Conservation (phyloP, 2,888 invertebrate genomes). For the Schizaphis graminum region DNA sequence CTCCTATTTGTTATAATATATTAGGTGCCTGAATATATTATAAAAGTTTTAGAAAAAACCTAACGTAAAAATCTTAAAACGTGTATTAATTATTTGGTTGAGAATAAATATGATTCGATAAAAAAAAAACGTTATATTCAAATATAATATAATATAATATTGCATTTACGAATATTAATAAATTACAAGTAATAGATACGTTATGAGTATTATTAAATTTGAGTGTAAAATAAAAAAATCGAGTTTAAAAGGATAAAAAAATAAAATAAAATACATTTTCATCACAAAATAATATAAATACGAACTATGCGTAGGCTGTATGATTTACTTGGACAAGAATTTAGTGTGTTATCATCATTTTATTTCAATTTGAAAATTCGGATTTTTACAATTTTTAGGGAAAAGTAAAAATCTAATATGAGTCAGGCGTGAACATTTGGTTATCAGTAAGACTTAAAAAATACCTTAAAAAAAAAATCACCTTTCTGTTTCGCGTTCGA, state of each 20-base stretch:
- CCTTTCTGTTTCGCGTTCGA: background rate
- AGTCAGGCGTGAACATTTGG: background rate
- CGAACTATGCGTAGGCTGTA: background rate
- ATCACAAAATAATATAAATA: background rate
- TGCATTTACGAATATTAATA: background rate
- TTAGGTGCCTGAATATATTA: background rate
- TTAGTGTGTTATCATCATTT: background rate
- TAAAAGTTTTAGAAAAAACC: conserved; percentile 1
- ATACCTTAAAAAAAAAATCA: background rate
- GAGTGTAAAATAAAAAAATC: background rate
- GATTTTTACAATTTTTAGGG: background rate
- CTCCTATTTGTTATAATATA: background rate
- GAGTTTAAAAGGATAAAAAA: background rate
- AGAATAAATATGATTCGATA: background rate
- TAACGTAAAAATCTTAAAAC: background rate
- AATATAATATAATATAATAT: background rate
- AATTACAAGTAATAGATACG: background rate
- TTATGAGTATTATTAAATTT: background rate
- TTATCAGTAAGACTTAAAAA: background rate
- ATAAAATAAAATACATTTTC: background rate
- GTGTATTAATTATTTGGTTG: background rate
- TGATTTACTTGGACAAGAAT: background rate
- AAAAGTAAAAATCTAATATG: background rate
- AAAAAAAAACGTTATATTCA: background rate
- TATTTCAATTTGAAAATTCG: background rate